Conservation (phyloP, 2,797 vertebrate genomes). For the Chromobotia macracanthus region DNA sequence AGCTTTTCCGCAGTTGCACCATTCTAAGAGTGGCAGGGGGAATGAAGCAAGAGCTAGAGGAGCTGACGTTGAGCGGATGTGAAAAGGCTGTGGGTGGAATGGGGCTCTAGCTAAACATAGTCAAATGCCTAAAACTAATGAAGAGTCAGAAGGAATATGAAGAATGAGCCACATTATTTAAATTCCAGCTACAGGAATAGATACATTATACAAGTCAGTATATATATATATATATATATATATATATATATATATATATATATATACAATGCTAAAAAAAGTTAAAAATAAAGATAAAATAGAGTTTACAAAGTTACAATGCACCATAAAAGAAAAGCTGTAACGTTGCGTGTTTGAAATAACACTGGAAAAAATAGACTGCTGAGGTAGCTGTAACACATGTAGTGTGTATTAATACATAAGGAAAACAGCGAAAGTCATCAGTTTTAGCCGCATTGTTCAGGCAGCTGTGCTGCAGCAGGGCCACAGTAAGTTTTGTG, state of each 20-base stretch:
- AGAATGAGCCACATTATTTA: slow-evolving; percentile 5
- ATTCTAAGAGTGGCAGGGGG: slow-evolving; percentile 46
- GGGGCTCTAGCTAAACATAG: slow-evolving; percentile 55
- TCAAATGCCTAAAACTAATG: slow-evolving; percentile 51
- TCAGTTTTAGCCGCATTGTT: slow-evolving; percentile 61
- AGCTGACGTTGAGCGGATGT: slow-evolving; percentile 51
- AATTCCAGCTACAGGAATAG: background rate
- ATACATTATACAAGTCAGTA: background rate
- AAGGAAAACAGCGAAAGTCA: slow-evolving; percentile 72
- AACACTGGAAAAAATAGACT: slow-evolving; percentile 66
- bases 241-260: no score
- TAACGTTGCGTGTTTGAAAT: slow-evolving; percentile 63
- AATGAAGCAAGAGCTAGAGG: slow-evolving; percentile 56
- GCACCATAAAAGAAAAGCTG: background rate
- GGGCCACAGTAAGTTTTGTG: slow-evolving; percentile 16
- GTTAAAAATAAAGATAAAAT: no score
- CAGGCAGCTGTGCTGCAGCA: slow-evolving; percentile 47
- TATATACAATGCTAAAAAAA: no score
- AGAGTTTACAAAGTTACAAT: background rate
- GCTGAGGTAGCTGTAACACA: slow-evolving; percentile 57
- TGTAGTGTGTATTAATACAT: slow-evolving; percentile 72
- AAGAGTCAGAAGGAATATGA: slow-evolving; percentile 29
- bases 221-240: no score
- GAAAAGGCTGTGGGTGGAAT: slow-evolving; percentile 54
- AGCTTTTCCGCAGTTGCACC: slow-evolving; percentile 56